Base-by-base conservation (phyloP, 2,888 invertebrate genomes). In the Hylaea fasciaria region DNA sequence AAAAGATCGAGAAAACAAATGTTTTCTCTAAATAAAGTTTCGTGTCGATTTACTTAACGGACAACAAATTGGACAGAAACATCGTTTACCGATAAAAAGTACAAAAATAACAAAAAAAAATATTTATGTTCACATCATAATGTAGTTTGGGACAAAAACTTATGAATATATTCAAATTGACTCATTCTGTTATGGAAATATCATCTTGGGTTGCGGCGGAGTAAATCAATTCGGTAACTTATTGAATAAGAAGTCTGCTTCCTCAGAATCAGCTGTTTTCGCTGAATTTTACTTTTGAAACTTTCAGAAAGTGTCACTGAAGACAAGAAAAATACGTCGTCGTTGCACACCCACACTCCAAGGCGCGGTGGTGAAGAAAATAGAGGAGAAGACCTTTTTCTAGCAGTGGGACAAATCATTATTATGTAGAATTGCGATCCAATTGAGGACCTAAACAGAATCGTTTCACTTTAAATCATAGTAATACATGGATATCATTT, bases 161-260 rank as follows among this genome's bases (percentile, higher is more conserved):
- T 66, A 68, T 68, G 68, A 68, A 66, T 68, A 68, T 58, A 68
- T 68, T 68, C 56, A 58, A 57, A 43, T 46, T 52, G 62, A 49
- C 65, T 64, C 68, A 57, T 62, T 65, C 39, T 45, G 60, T 57
- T 68, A 62, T 65, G 65, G 55, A 53, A 65, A 62, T 68, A 60
- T 51, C 57, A 62, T 64, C 65, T 64, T 35, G 64, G 64, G 62
- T 52, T 47, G 55, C 45, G 29, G 47, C 13, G 32, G 50, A 52
- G 57, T 60, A 65, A 65, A 64, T 62, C 64, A 68, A 56, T 49
- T 62, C 22, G 45, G 32, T 55, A 55, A 64, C 41, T 60, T 68
- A 65, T 62, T 58, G 65, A 64, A 66, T 62, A 64, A 56, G 58
- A 52, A 60, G 17, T 61, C 40, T 37, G 54, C 51, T 43, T 35